Conservation (phyloP, 2,797 vertebrate genomes). For the Phalanger gymnotis region DNA sequence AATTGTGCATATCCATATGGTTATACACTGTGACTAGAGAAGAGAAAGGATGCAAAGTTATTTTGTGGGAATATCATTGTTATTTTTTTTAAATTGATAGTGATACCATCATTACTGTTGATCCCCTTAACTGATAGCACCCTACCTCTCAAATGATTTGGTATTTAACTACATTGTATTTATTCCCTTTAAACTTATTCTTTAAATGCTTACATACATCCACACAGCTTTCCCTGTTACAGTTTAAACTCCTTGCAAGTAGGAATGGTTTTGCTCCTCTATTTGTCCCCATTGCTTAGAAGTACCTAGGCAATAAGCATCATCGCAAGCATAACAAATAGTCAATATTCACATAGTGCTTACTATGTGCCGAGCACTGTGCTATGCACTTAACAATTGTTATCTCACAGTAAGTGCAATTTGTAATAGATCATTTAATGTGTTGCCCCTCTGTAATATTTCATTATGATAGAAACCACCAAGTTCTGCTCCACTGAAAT, state of each 20-base stretch:
- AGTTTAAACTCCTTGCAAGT: not conserved
- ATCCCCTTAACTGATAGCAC: not conserved
- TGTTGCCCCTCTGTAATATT: not conserved
- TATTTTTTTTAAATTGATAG: conserved; percentile 3
- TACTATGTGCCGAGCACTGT: no score
- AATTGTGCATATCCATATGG: not conserved
- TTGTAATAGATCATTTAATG: not conserved
- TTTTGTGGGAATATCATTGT: not conserved
- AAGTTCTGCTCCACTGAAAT: not conserved
- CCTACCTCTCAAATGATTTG: not conserved
- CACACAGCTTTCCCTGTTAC: not conserved
- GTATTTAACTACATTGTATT: not conserved
- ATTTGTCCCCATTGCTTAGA: not conserved
- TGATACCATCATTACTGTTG: not conserved
- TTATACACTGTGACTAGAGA: not conserved
- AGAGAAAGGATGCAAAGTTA: conserved; percentile 18
- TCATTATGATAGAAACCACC: not conserved
- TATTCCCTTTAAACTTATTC: not conserved
- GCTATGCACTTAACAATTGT: not conserved
- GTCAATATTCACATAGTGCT: not conserved
- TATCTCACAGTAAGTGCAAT: not conserved
- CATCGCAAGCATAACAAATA: not conserved
- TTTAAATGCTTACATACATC: not conserved
- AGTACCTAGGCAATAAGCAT: not conserved
- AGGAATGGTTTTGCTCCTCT: not conserved